Evolutionary conservation across 2,888 invertebrate species (phyloP).

Genomic region (Campopleginae sp.): DNA sequence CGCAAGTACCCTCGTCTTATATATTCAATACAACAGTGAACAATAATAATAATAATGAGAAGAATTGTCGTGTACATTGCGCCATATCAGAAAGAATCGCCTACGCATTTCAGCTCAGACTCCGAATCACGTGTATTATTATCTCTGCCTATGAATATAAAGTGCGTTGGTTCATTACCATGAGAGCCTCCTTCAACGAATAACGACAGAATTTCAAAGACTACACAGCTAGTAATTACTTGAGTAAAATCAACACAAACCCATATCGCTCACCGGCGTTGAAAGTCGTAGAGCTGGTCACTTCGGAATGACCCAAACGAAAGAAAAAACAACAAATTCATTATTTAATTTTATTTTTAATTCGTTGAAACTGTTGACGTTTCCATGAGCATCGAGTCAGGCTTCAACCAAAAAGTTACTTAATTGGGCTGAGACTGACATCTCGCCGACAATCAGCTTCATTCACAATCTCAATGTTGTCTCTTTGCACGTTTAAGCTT

Average conservation of each 20-base stretch:
- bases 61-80: slow-evolving; percentile 49
- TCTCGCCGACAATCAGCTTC: too few species aligned
- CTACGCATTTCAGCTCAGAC: slow-evolving; percentile 67
- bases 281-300: neutral
- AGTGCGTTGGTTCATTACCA: slow-evolving; percentile 41
- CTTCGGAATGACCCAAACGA: neutral
- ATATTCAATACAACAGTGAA: slow-evolving; percentile 38
- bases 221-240: slow-evolving; percentile 1
- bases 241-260: neutral
- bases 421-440: too few species aligned
- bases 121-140: slow-evolving; percentile 55
- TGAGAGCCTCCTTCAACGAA: slow-evolving; percentile 17
- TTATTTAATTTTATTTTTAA: too few species aligned
- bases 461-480: neutral
- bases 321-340: too few species aligned
- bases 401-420: too few species aligned
- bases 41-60: slow-evolving; percentile 24
- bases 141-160: slow-evolving; percentile 61
- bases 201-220: slow-evolving; percentile 10
- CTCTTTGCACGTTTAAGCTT: neutral
- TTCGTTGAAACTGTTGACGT: too few species aligned
- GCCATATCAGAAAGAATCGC: slow-evolving; percentile 72
- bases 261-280: neutral
- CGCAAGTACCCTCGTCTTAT: slow-evolving; percentile 28
- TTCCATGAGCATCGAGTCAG: too few species aligned